phyloP scores from a whole-genome alignment of 2,113 vertebrate species.

The Clarias magur region DNA sequence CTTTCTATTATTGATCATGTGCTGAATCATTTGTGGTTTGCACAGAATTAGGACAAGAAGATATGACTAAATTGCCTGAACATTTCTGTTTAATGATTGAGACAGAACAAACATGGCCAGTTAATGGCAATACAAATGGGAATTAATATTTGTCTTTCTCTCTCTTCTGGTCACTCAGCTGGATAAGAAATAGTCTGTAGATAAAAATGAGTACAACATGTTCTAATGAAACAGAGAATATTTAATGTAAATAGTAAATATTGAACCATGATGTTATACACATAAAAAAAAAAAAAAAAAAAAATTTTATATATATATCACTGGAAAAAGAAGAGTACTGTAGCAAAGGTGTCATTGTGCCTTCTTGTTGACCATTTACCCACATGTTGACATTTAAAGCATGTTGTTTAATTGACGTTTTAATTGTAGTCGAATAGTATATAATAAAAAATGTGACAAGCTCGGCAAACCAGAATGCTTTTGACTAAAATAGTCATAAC shows the following conservation, averaged over 20 bases:
- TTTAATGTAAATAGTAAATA: not conserved
- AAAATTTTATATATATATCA: not conserved
- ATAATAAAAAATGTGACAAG: slow-evolving; percentile 19
- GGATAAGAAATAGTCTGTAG: not conserved
- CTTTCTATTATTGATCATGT: slow-evolving; percentile 33
- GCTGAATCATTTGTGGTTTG: slow-evolving; percentile 26
- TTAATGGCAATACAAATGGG: not conserved
- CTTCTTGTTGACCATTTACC: not conserved
- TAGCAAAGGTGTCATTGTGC: not conserved
- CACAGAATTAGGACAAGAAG: slow-evolving; percentile 37
- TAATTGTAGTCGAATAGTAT: not conserved
- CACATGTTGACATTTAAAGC: not conserved
- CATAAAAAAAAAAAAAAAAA: not conserved
- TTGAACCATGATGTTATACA: not conserved
- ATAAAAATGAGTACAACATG: not conserved
- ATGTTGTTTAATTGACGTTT: not conserved
- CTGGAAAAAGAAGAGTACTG: not conserved
- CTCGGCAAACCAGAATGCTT: slow-evolving; percentile 27
- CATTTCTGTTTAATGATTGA: slow-evolving; percentile 34
- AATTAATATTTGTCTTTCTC: slow-evolving; percentile 18
- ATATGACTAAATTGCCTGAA: slow-evolving; percentile 27
- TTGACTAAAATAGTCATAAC: slow-evolving; percentile 41
- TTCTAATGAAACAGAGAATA: not conserved
- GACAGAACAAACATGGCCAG: slow-evolving; percentile 16
- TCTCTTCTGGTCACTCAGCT: not conserved